These are phyloP conservation scores for Phalloptychus januarius DNA, from an alignment of 2,797 vertebrate species.

Conservation along the genomic window DNA sequence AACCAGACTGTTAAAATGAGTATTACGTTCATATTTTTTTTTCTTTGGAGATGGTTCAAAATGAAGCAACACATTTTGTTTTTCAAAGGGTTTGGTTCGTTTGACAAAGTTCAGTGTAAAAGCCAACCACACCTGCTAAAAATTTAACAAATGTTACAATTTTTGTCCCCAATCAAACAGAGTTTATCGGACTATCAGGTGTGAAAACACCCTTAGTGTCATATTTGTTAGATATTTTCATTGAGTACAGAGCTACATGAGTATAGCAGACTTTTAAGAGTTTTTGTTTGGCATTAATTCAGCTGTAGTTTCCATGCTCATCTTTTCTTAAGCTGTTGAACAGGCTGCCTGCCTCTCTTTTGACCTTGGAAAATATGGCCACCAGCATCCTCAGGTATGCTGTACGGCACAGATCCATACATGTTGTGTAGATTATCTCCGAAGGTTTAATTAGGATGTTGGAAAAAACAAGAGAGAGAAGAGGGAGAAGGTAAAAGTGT, in stretches of 20 bases:
- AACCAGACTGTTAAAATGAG: constrained; percentile 40
- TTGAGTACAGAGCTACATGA: neutral
- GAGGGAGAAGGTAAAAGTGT: constrained; percentile 56
- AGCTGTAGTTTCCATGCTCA: neutral
- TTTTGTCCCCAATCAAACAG: too few species aligned
- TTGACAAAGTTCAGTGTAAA: too few species aligned
- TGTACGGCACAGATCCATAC: constrained; percentile 44
- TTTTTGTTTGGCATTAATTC: constrained; percentile 7
- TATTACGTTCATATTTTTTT: neutral
- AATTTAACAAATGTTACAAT: too few species aligned
- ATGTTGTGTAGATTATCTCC: constrained; percentile 56
- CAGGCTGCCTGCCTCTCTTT: constrained; percentile 25
- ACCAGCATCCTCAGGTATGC: constrained; percentile 28
- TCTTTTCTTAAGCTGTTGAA: constrained; percentile 32
- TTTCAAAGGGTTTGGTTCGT: too few species aligned
- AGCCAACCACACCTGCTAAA: too few species aligned
- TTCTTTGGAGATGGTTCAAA: neutral
- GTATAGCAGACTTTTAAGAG: neutral
- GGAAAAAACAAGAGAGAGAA: constrained; percentile 37
- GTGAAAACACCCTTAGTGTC: neutral
- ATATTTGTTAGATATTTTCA: neutral
- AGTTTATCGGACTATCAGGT: too few species aligned
- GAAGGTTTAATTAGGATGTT: constrained; percentile 63
- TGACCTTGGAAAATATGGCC: constrained; percentile 39
- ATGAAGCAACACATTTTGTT: neutral